phyloP scores from a whole-genome alignment of 1,140 invertebrate species.

The Caerostris darwini region DNA sequence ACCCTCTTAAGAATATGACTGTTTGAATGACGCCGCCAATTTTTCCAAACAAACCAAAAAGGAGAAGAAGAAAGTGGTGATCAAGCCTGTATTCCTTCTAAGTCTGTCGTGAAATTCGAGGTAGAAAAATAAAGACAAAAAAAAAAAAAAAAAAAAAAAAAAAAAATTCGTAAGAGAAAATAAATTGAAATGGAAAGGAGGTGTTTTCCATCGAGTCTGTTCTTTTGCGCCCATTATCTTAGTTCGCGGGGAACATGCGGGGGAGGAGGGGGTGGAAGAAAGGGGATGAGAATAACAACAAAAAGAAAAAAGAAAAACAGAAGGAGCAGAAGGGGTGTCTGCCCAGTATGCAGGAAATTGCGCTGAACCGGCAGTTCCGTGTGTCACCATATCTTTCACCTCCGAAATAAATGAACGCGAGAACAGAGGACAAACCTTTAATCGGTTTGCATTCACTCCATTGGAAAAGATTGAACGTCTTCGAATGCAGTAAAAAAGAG shows the following conservation, averaged over 20 bases:
- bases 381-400: slow-evolving; percentile 43
- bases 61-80: background rate
- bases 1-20: slow-evolving; percentile 40
- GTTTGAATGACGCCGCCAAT: slow-evolving; percentile 63
- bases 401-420: slow-evolving; percentile 39
- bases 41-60: slow-evolving; percentile 25
- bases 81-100: slow-evolving; percentile 6
- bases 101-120: slow-evolving; percentile 26
- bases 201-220: slow-evolving; percentile 66
- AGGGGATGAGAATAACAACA: background rate
- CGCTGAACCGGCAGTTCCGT: slow-evolving; percentile 38
- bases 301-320: background rate
- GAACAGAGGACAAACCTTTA: slow-evolving; percentile 17
- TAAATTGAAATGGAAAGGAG: slow-evolving; percentile 62
- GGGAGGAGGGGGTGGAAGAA: background rate
- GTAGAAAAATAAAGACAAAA: background rate
- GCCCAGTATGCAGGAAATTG: slow-evolving; percentile 60
- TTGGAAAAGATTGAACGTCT: slow-evolving; percentile 57
- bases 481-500: background rate
- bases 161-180: background rate
- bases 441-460: slow-evolving; percentile 36
- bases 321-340: background rate
- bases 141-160: background rate
- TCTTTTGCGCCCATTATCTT: slow-evolving; percentile 41
- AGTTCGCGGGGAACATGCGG: background rate